Percentiles rank a stretch among this genome's conserved stretches.
Evolutionary conservation across 2,113 vertebrate genomes (phyloP).

Genomic region (Triplophysa rosa): DNA sequence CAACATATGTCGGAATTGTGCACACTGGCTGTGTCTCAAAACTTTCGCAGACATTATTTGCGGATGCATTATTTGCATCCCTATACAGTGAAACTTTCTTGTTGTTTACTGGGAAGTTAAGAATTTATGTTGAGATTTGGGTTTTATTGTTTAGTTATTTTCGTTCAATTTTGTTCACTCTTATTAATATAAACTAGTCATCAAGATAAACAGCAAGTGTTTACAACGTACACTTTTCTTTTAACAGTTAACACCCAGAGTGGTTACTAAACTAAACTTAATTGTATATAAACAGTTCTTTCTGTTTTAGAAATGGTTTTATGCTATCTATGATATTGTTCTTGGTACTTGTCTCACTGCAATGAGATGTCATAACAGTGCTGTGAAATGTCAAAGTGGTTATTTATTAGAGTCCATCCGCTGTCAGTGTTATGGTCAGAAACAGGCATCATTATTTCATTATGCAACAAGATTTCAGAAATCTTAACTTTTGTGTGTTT

Average conservation of each 20-base stretch:
- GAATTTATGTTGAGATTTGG: neutral
- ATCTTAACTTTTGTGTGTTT: neutral
- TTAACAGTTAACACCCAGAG: neutral
- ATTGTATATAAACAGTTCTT: neutral
- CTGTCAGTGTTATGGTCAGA: neutral
- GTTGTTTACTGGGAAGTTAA: neutral
- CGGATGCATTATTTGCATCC: too few species aligned
- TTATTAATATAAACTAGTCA: neutral
- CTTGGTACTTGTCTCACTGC: neutral
- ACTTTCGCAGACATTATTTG: too few species aligned
- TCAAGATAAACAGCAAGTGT: neutral
- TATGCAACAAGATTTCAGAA: neutral
- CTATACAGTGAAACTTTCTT: too few species aligned
- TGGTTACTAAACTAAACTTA: neutral
- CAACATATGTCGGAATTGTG: neutral
- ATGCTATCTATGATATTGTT: neutral
- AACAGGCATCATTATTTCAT: too few species aligned
- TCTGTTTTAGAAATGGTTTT: neutral
- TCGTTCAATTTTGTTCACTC: neutral
- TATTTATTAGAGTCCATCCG: neutral
- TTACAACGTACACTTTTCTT: neutral
- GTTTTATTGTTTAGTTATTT: neutral
- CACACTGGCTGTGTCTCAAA: conserved; percentile 21
- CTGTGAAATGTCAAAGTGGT: neutral
- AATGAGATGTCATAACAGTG: neutral